Conservation (phyloP, 2,797 vertebrate species). For the Enteromius viviparus region DNA sequence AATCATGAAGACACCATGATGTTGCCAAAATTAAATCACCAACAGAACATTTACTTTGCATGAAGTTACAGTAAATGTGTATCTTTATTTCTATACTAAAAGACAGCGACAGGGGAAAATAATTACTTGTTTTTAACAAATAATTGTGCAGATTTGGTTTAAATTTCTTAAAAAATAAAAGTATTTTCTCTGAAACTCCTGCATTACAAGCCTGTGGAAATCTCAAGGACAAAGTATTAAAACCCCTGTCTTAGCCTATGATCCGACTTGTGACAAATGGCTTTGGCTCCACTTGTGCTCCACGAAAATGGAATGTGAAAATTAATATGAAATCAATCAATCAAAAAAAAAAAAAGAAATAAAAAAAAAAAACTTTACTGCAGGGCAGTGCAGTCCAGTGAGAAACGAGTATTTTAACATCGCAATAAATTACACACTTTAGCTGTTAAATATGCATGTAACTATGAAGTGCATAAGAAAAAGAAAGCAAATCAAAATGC, state of each 20-base stretch:
- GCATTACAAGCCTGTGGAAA: background rate
- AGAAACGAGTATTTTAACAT: background rate
- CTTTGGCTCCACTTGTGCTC: conserved; percentile 2
- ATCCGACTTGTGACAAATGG: conserved; percentile 11
- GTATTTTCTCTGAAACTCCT: background rate
- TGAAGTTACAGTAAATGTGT: background rate
- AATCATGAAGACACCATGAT: background rate
- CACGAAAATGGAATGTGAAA: conserved; percentile 19
- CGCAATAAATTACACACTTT: conserved; percentile 6
- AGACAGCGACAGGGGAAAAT: background rate
- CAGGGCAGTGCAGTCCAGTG: background rate
- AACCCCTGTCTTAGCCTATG: background rate
- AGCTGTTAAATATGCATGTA: conserved; percentile 35
- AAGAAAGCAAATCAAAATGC: conserved; percentile 29
- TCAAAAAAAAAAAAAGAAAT: background rate
- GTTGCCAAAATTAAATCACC: background rate
- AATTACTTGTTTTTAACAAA: background rate
- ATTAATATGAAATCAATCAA: conserved; percentile 24
- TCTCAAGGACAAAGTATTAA: background rate
- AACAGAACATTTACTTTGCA: background rate
- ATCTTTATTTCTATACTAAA: background rate
- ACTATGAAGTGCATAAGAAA: conserved; percentile 22
- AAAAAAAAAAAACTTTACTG: background rate
- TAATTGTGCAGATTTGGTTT: background rate
- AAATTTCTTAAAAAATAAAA: background rate